These are phyloP conservation scores for Ephydatia muelleri DNA, from an alignment of 37 sponge, comb jelly and placozoan genomes.

Conservation along the genomic window DNA sequence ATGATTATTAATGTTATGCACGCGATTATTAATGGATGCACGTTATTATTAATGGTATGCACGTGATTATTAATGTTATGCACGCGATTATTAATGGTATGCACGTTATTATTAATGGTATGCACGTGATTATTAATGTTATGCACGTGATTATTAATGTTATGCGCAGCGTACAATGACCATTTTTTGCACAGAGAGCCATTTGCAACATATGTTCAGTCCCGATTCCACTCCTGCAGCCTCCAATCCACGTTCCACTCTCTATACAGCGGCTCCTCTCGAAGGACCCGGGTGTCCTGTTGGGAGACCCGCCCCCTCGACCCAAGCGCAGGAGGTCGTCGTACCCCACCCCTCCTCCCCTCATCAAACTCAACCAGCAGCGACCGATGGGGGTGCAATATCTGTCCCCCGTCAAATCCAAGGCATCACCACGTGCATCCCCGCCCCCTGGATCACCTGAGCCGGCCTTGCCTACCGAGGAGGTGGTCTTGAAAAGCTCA, in stretches of 20 bases:
- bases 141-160: too few relatives aligned
- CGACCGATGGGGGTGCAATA: slow-evolving; percentile 4
- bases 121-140: too few relatives aligned
- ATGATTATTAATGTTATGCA: too few relatives aligned
- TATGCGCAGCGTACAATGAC: too few relatives aligned
- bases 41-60: too few relatives aligned
- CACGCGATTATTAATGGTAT: too few relatives aligned
- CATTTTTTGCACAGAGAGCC: too few relatives aligned
- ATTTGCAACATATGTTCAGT: too few relatives aligned
- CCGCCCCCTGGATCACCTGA: neutral
- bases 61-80: too few relatives aligned
- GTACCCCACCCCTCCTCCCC: neutral
- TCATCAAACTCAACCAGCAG: neutral
- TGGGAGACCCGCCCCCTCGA: neutral
- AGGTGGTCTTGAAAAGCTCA: neutral
- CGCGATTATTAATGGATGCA: too few relatives aligned
- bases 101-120: too few relatives aligned
- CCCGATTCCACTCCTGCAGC: slow-evolving; percentile 8
- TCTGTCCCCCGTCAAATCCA: slow-evolving; percentile 3
- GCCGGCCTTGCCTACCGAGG: neutral
- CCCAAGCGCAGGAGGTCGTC: neutral
- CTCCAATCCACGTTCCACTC: neutral
- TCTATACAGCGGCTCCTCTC: neutral
- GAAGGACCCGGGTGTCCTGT: neutral
- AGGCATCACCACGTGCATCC: neutral